phyloP scores from a whole-genome alignment of 2,797 vertebrate genomes.

The Aldrovandia affinis region DNA sequence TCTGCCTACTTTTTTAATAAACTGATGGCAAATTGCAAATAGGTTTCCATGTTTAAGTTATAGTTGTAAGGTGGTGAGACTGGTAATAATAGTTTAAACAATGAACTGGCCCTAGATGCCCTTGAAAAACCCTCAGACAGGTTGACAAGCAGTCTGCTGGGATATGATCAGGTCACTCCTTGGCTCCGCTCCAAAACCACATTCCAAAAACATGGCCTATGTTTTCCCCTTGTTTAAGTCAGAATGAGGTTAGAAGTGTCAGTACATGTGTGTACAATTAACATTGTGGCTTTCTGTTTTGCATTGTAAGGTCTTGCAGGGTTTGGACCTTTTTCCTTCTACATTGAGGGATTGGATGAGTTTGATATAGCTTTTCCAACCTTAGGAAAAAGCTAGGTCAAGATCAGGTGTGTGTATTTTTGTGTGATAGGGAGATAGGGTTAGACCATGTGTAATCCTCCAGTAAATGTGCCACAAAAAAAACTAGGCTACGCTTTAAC shows the following conservation, averaged over 20 bases:
- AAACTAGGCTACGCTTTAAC: conserved; percentile 23
- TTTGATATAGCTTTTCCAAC: neutral
- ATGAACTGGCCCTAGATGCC: neutral
- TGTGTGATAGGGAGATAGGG: neutral
- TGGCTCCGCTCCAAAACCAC: neutral
- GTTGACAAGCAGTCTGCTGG: neutral
- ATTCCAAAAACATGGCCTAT: neutral
- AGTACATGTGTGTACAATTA: neutral
- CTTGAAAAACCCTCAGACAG: neutral
- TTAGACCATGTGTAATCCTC: neutral
- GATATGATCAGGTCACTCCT: neutral
- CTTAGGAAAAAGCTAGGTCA: neutral
- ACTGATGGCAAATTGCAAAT: neutral
- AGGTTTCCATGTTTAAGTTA: neutral
- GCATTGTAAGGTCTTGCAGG: neutral
- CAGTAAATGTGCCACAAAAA: neutral
- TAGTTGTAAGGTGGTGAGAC: neutral
- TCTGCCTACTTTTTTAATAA: neutral
- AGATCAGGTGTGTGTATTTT: neutral
- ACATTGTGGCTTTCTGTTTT: neutral
- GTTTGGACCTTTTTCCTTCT: neutral
- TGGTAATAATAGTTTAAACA: neutral
- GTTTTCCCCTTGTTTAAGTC: neutral
- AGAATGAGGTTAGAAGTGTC: neutral
- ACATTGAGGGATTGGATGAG: neutral